Evolutionary conservation across 2,888 invertebrate genomes (phyloP), one percentile per base, ranked within the genome.

Genomic region (Plagodis pulveraria): DNA sequence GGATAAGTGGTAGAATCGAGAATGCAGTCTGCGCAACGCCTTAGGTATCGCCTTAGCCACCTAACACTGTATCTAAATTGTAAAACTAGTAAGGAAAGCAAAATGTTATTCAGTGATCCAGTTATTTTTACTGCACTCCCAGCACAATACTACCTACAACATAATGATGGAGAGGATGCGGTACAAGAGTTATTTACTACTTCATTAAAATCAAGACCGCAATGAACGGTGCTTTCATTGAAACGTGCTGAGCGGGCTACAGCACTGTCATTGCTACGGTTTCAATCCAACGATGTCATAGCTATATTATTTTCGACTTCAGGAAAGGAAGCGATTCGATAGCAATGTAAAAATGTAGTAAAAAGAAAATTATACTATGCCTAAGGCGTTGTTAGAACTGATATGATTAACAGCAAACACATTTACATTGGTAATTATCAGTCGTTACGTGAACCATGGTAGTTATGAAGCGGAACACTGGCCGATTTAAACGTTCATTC

Each of bases 1-100:
- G 70, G 67, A 54, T 79, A 79, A 77, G 74, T 63, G 70, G 69
- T 71, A 64, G 63, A 65, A 70, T 66, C 50, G 57, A 65, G 66
- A 67, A 61, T 6, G 6, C 36, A 41, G 9, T 47, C 47, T 38
- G 38, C 42, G n/a, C 45, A 51, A 56, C 56, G 51, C 51, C 58
- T 53, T 46, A 35, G 49, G 41, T 45, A 34, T 10, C 12, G 36
- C 0, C 12, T n/a, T 41, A 0, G 1, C 10, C 41, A 41, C 10
- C n/a, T 41, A 8, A 38, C 38, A 38, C 1, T 22, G 22, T 22
- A 22, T 22, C 22, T 22, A 22, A 22, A 22, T 22, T 22, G 22
- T 22, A 22, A 22, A 22, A 22, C 22, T 22, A 22, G 22, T 22
- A 22, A 22, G 22, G 4, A 22, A 22, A 22, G 22, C 22, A 22